phyloP scores from a whole-genome alignment of 2,113 vertebrate genomes.

The Microtus richardsoni region DNA sequence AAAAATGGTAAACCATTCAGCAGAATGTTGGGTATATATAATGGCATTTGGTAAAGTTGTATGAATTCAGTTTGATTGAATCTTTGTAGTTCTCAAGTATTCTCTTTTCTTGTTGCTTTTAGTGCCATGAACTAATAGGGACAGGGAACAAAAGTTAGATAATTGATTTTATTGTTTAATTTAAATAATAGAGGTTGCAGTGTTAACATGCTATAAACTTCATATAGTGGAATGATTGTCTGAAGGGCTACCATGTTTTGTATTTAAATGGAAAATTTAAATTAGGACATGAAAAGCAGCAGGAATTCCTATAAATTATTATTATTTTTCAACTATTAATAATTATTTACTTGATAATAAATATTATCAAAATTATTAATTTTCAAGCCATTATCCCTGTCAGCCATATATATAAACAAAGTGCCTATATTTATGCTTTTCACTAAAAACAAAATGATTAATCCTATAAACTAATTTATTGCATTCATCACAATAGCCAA shows the following conservation, averaged over 20 bases:
- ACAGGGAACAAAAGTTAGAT: conserved; percentile 22
- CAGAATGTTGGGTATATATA: background rate
- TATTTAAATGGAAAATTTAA: conserved; percentile 87
- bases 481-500: conserved; percentile 80
- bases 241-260: conserved; percentile 82
- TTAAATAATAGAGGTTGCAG: conserved; percentile 27
- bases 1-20: conserved; percentile 17
- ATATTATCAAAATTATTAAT: conserved; percentile 69
- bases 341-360: too few species aligned
- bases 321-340: conserved; percentile 80
- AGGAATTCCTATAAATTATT: conserved; percentile 83
- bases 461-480: conserved; percentile 89
- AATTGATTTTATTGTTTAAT: conserved; percentile 63
- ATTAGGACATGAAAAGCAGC: conserved; percentile 82
- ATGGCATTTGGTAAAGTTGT: conserved; percentile 27
- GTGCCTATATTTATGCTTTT: conserved; percentile 88
- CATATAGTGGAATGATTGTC: conserved; percentile 63
- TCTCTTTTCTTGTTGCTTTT: background rate
- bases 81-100: background rate
- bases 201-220: conserved; percentile 59
- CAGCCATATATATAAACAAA: conserved; percentile 84
- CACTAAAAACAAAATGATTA: conserved; percentile 90
- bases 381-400: conserved; percentile 85
- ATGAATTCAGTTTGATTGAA: conserved; percentile 31
- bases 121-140: background rate